A percentile compares a stretch with the other conserved stretches of the same genome.
These are phyloP conservation scores for Andrena praecox DNA, from an alignment of 2,888 invertebrate genomes.

Conservation along the genomic window DNA sequence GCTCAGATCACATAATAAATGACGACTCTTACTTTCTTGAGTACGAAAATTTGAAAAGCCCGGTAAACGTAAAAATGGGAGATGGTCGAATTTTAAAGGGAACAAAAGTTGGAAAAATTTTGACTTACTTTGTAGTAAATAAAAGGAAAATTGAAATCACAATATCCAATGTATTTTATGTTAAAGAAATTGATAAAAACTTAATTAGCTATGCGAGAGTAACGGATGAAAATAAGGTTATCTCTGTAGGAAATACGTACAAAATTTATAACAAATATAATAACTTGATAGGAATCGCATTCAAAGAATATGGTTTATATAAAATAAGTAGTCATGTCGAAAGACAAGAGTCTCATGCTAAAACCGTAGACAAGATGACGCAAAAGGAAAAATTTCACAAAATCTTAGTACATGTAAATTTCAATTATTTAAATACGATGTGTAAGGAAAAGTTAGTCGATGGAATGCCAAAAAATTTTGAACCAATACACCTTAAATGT, in stretches of 20 bases:
- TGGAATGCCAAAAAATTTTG: slow-evolving; percentile 46
- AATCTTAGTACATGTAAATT: slow-evolving; percentile 64
- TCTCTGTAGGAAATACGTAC: slow-evolving; percentile 5
- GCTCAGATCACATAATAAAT: background rate
- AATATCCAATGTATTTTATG: slow-evolving; percentile 38
- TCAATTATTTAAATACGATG: slow-evolving; percentile 58
- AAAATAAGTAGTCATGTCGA: slow-evolving; percentile 36
- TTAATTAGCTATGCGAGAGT: slow-evolving; percentile 43
- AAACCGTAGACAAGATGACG: slow-evolving; percentile 9
- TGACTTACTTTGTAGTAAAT: background rate
- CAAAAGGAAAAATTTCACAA: slow-evolving; percentile 66
- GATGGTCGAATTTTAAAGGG: slow-evolving; percentile 33
- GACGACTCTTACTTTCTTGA: background rate
- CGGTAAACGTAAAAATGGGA: slow-evolving; percentile 37
- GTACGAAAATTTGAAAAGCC: slow-evolving; percentile 10
- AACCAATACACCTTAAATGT: slow-evolving; percentile 39
- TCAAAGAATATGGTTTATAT: slow-evolving; percentile 27
- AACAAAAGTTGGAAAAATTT: slow-evolving; percentile 36
- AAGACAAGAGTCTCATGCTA: background rate
- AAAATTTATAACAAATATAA: slow-evolving; percentile 36
- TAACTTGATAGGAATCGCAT: slow-evolving; percentile 27
- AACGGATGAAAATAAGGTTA: slow-evolving; percentile 33
- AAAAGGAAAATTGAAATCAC: background rate
- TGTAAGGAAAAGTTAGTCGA: slow-evolving; percentile 30
- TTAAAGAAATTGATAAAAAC: slow-evolving; percentile 40